A percentile compares a stretch with the other conserved stretches of the same genome.
Evolutionary conservation across 2,797 vertebrate genomes (phyloP).

Genomic region (Eleutherodactylus coqui): DNA sequence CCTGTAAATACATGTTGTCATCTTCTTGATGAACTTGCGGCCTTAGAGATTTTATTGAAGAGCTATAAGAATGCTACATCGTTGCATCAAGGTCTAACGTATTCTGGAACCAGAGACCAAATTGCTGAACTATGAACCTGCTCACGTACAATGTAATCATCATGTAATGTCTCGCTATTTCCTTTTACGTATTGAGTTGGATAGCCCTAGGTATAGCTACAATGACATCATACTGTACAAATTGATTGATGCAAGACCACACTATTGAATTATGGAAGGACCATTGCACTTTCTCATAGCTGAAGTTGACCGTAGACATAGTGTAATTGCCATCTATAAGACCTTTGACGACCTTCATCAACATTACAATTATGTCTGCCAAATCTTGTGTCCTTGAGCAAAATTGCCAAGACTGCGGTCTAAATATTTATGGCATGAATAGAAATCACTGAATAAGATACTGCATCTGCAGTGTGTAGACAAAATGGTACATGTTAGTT

Average conservation of each 20-base stretch:
- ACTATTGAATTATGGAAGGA: background rate
- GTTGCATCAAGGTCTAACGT: background rate
- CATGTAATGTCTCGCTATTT: background rate
- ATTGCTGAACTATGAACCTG: background rate
- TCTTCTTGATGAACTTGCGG: background rate
- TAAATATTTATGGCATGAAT: no score
- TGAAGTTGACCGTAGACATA: background rate
- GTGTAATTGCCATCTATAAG: background rate
- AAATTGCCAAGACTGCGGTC: background rate
- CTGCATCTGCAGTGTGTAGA: no score
- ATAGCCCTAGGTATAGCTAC: background rate
- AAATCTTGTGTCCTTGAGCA: background rate
- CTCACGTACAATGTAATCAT: background rate
- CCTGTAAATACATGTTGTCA: background rate
- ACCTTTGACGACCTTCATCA: background rate
- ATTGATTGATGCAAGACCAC: background rate
- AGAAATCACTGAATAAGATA: no score
- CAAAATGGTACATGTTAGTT: no score
- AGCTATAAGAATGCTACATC: background rate
- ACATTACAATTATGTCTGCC: background rate
- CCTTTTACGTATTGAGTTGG: background rate
- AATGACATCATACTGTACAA: background rate
- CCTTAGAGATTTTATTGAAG: background rate
- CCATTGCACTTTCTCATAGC: background rate
- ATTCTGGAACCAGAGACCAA: background rate